A percentile compares a stretch with the other conserved stretches of the same genome.
These are phyloP conservation scores for Heterodera carotae DNA, from an alignment of 1,140 invertebrate genomes.

Conservation along the genomic window DNA sequence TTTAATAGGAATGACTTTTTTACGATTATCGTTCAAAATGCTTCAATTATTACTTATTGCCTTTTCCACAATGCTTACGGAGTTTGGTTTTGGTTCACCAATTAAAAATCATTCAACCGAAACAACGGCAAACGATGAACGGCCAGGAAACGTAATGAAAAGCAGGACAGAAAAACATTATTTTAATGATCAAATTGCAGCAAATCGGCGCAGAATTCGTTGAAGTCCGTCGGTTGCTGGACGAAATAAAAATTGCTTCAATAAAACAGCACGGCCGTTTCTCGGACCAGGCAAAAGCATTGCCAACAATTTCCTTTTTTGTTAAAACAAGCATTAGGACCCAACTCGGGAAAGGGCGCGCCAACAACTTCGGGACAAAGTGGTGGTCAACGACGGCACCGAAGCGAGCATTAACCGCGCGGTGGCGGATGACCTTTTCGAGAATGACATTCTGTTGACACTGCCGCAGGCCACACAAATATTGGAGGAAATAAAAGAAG, in stretches of 20 bases:
- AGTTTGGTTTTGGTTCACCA: neutral
- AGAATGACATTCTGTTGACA: constrained; percentile 62
- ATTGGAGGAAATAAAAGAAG: constrained; percentile 49
- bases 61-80: neutral
- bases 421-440: constrained; percentile 56
- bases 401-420: constrained; percentile 57
- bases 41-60: neutral
- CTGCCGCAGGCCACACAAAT: constrained; percentile 55
- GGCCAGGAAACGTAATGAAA: neutral
- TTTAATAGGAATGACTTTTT: neutral
- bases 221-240: constrained; percentile 30
- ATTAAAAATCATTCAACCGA: neutral
- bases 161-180: neutral
- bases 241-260: constrained; percentile 35
- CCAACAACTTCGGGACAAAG: constrained; percentile 10
- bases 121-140: neutral
- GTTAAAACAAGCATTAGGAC: constrained; percentile 11
- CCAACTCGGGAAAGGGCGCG: constrained; percentile 26
- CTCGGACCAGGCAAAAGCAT: constrained; percentile 23
- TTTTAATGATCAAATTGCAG: neutral
- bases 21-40: neutral
- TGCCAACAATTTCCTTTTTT: neutral
- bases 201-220: constrained; percentile 20
- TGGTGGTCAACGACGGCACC: constrained; percentile 53
- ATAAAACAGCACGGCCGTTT: constrained; percentile 31